Evolutionary conservation across 1,140 invertebrate species (phyloP), one percentile per base, ranked within the genome.

Genomic region (Semibalanus balanoides): DNA sequence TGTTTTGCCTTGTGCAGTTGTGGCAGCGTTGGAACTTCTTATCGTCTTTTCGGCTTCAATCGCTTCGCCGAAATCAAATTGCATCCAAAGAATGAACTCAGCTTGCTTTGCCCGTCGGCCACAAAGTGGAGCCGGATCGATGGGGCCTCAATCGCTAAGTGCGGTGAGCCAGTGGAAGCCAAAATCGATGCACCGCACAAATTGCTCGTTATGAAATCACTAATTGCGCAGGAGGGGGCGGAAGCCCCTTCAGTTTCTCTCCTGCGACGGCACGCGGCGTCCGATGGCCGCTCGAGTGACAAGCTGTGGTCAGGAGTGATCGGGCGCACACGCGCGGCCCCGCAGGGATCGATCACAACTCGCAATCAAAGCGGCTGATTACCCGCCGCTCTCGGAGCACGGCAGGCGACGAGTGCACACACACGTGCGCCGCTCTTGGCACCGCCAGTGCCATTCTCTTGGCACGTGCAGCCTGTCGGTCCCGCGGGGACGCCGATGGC

Each of bases 141-240:
- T 64, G 7, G 11, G 51, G 11, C 51, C 51, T 19, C 14, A 14
- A 14, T 64, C 51, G 51, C 51, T 64, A 19, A 64, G 22, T 64
- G 51, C 22, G 11, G 51, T 64, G 51, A 1, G 51, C 51, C 51
- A 1, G 9, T 64, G 51, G 51, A 25, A 64, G 51, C 51, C 51
- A 64, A 64, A 64, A 64, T 64, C 51, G 51, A 64, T 64, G 51
- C 51, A 25, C 9, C 51, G 51, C 51, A 19, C 51, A 64, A 64
- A 64, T 64, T 64, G 51, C 51, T 64, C 51, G 51, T 64, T 64
- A 64, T 64, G 51, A 64, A 64, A 64, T 64, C 51, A 64, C 51
- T 64, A 64, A 64, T 64, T 64, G 51, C 22, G 3, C 51, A 19
- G 11, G 51, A 64, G 51, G 51, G 51, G 51, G 22, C 51, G 51